A percentile compares a stretch with the other conserved stretches of the same genome.
Evolutionary conservation across 1,140 invertebrate genomes (phyloP).

Genomic region (Pseudachorutes palmiensis): DNA sequence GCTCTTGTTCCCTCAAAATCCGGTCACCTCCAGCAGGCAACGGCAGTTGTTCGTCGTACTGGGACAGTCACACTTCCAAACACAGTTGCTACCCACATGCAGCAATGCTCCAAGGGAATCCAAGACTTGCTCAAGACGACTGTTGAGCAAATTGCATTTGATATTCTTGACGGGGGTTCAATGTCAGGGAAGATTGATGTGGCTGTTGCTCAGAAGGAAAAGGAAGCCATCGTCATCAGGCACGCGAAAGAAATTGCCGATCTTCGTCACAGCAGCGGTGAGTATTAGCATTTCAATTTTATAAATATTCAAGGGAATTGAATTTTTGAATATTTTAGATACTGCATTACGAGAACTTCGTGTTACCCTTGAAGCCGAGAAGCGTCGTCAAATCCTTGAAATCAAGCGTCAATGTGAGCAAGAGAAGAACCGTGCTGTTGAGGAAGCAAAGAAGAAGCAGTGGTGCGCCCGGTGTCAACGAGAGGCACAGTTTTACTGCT

Average conservation of each 20-base stretch:
- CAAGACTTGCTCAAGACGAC: constrained; percentile 22
- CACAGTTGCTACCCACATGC: constrained; percentile 24
- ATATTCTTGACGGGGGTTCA: constrained; percentile 27
- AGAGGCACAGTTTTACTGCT: constrained; percentile 84
- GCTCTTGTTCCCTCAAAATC: background rate
- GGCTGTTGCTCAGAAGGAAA: constrained; percentile 19
- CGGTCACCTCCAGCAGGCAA: constrained; percentile 12
- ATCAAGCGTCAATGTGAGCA: constrained; percentile 52
- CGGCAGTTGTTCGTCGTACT: constrained; percentile 5
- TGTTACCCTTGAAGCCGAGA: constrained; percentile 56
- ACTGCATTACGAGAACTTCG: constrained; percentile 54
- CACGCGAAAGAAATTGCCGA: constrained; percentile 31
- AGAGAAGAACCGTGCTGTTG: constrained; percentile 57
- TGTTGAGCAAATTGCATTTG: constrained; percentile 31
- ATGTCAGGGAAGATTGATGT: constrained; percentile 15
- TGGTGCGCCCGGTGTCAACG: constrained; percentile 80
- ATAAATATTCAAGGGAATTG: background rate
- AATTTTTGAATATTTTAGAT: constrained; percentile 41
- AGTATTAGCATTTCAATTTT: background rate
- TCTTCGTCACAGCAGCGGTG: constrained; percentile 32
- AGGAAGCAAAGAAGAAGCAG: constrained; percentile 69
- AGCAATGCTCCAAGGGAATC: constrained; percentile 24
- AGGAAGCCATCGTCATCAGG: constrained; percentile 24
- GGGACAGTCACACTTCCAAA: constrained; percentile 23
- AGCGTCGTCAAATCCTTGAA: constrained; percentile 52